Evolutionary conservation across 2,888 invertebrate species (phyloP).

Genomic region (Gortyna flavago): DNA sequence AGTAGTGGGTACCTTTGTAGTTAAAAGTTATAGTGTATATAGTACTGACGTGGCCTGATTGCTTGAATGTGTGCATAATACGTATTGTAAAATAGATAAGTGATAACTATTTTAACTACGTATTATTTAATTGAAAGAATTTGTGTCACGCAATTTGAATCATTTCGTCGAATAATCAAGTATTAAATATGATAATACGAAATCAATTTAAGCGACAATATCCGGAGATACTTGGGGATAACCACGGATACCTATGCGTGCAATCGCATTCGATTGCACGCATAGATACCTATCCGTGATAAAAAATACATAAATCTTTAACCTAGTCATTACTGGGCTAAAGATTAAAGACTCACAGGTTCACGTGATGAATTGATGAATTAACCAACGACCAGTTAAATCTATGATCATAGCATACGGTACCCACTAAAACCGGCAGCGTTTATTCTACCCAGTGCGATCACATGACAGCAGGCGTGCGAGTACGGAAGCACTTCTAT

Average conservation of each 20-base stretch:
- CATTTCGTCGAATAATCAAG: not conserved
- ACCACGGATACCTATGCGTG: too few species aligned
- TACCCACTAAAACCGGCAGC: not conserved
- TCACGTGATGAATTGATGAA: too few species aligned
- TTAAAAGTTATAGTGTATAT: not conserved
- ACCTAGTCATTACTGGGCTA: too few species aligned
- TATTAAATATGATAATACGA: not conserved
- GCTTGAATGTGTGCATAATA: not conserved
- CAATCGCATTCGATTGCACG: too few species aligned
- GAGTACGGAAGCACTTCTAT: conserved; percentile 27
- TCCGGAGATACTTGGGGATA: not conserved
- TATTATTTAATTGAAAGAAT: not conserved
- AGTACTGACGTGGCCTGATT: not conserved
- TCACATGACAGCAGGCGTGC: not conserved
- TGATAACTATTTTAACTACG: not conserved
- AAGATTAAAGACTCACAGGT: too few species aligned
- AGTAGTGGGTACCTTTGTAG: not conserved
- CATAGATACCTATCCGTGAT: too few species aligned
- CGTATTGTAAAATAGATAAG: not conserved
- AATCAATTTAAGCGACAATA: not conserved
- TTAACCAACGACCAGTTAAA: not conserved
- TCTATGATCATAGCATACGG: not conserved
- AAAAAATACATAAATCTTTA: too few species aligned
- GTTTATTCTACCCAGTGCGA: conserved; percentile 18
- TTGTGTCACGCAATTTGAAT: not conserved